Evolutionary conservation across 2,888 invertebrate species (phyloP).

Genomic region (Cerastoderma edule): DNA sequence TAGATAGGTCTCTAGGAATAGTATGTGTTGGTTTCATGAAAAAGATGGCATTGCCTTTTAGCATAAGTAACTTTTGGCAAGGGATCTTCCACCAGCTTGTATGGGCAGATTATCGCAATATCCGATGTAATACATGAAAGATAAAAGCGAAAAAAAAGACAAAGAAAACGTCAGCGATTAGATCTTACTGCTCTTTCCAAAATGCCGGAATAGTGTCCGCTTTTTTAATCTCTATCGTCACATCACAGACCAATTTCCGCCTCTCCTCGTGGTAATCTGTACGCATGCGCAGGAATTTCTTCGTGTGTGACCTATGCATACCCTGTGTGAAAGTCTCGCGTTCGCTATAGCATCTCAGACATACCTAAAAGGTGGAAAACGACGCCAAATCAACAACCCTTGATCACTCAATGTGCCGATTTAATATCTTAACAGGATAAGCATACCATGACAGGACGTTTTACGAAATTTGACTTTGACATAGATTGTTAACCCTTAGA

Average conservation of each 20-base stretch:
- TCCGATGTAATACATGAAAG: neutral
- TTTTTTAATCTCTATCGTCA: slow-evolving; percentile 15
- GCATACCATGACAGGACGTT: neutral
- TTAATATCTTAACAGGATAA: neutral
- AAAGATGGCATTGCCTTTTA: neutral
- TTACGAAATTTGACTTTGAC: neutral
- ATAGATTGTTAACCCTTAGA: neutral
- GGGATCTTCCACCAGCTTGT: neutral
- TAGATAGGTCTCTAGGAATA: neutral
- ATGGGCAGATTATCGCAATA: neutral
- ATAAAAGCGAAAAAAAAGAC: neutral
- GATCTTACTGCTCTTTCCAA: slow-evolving; percentile 54
- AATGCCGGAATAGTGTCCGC: slow-evolving; percentile 31
- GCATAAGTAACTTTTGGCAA: neutral
- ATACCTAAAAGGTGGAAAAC: slow-evolving; percentile 29
- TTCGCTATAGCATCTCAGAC: slow-evolving; percentile 29
- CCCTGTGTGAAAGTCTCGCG: neutral
- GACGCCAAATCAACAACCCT: too few species aligned
- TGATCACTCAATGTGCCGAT: neutral
- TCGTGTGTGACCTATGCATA: slow-evolving; percentile 36
- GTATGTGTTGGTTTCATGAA: neutral
- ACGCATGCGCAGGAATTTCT: slow-evolving; percentile 22
- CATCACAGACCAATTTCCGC: slow-evolving; percentile 31
- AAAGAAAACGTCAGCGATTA: neutral
- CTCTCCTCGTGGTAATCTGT: slow-evolving; percentile 27